Base-by-base conservation (phyloP, 2,888 invertebrate genomes). In the Dusona sp. region DNA sequence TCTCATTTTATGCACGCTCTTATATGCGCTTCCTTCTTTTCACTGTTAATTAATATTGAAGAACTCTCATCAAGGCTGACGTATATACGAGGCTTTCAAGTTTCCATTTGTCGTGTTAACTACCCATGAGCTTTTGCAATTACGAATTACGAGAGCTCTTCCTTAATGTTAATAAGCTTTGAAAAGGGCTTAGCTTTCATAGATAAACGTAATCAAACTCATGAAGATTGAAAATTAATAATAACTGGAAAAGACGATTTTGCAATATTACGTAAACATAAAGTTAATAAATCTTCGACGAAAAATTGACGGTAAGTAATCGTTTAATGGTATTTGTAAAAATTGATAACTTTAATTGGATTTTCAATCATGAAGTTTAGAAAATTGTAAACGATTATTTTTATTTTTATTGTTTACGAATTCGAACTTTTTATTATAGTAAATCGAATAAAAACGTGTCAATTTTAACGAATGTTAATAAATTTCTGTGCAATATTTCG, bases 11-110 rank as follows among this genome's bases (percentile, higher is more conserved):
- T 84, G 68, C 77, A 73, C 51, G 70, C 25, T 48, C 67, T 79
- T 70, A 51, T 61, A 79, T 77, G 73, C 84, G 54, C 72, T 83
- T 83, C 45, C 65, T 65, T 80, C 82, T 82, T 85, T 85, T 87
- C 72, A 83, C 61, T 29, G 42, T 81, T 86, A 79, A 86, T 86
- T 84, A 84, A 79, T 84, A 83, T 77, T 64, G 51, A 86, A 84
- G 13, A 74, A 57, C 42, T 79, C 48, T 80, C 64, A 80, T 84
- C 54, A 38, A 54, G 42, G 29, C n/a, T 73, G 29, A 79, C 73
- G 77, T 68, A 61, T 51, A 57, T 22, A 45, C 19, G 25, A 61
- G 67, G 25, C 73, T 79, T 74, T 67, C 45, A 68, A 68, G 45
- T 72, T 51, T 72, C 57, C 72, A 67, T 84, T 74, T 68, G 42